A percentile compares a stretch with the other conserved stretches of the same genome.
These are phyloP conservation scores for Drosophila pegasa DNA, from an alignment of 2,888 invertebrate species.

Conservation along the genomic window DNA sequence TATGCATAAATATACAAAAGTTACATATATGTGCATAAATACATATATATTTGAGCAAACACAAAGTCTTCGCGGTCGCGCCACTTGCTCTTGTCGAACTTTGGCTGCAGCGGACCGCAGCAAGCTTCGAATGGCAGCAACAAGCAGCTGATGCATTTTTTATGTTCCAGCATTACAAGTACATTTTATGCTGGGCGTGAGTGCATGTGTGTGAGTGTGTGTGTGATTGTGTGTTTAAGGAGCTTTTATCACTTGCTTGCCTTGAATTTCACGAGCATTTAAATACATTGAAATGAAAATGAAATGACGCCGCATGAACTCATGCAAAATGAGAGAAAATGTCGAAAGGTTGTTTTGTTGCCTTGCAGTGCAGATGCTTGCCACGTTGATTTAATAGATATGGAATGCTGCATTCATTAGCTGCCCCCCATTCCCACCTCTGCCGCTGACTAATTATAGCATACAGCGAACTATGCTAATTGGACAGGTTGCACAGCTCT, in stretches of 20 bases:
- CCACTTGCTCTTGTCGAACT: slow-evolving; percentile 11
- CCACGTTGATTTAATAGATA: slow-evolving; percentile 6
- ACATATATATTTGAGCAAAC: not conserved
- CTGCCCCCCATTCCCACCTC: not conserved
- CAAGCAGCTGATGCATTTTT: slow-evolving; percentile 73
- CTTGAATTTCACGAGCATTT: slow-evolving; percentile 66
- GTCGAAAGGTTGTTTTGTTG: not conserved
- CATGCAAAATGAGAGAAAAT: slow-evolving; percentile 17
- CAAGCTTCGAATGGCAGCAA: slow-evolving; percentile 20
- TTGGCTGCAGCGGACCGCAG: slow-evolving; percentile 34
- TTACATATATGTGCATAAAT: not conserved
- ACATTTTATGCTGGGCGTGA: slow-evolving; percentile 28
- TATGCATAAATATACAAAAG: not conserved
- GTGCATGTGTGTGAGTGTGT: not conserved
- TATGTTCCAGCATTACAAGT: slow-evolving; percentile 62
- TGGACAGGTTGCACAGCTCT: slow-evolving; percentile 8
- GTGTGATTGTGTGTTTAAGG: slow-evolving; percentile 29
- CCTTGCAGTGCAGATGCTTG: not conserved
- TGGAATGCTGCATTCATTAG: slow-evolving; percentile 6
- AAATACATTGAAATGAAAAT: slow-evolving; percentile 55
- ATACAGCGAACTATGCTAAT: slow-evolving; percentile 6
- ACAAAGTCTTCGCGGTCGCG: slow-evolving; percentile 7
- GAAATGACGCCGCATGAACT: not conserved
- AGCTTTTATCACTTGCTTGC: slow-evolving; percentile 72
- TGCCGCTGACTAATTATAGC: slow-evolving; percentile 16